A percentile compares a stretch with the other conserved stretches of the same genome.
Conservation (phyloP, 2,797 vertebrate genomes). For the Thunnus albacares region DNA sequence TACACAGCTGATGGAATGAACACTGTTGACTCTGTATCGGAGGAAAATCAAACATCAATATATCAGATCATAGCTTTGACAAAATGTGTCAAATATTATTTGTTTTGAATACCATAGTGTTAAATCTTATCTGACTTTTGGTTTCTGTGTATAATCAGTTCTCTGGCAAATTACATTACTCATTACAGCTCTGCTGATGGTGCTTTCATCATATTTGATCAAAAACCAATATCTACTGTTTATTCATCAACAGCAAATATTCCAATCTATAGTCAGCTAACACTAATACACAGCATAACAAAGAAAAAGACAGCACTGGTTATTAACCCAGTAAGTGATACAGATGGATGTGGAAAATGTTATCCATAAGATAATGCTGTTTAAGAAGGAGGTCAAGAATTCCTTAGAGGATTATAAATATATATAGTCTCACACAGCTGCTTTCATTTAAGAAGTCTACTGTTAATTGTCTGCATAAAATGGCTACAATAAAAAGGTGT, state of each 20-base stretch:
- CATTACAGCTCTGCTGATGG: slow-evolving; percentile 40
- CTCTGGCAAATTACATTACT: slow-evolving; percentile 31
- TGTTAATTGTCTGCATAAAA: slow-evolving; percentile 10
- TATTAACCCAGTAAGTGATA: slow-evolving; percentile 31
- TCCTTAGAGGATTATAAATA: neutral
- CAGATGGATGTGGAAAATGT: slow-evolving; percentile 25
- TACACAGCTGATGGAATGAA: slow-evolving; percentile 91
- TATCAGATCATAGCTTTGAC: slow-evolving; percentile 14
- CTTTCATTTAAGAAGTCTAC: slow-evolving; percentile 4
- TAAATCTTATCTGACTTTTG: slow-evolving; percentile 7
- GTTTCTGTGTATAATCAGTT: neutral
- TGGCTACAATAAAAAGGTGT: slow-evolving; percentile 21
- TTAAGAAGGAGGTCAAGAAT: slow-evolving; percentile 18
- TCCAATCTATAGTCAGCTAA: slow-evolving; percentile 30
- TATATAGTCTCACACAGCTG: neutral
- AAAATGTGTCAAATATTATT: neutral
- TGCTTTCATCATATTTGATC: slow-evolving; percentile 57
- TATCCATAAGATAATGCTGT: slow-evolving; percentile 7
- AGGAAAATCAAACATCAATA: slow-evolving; percentile 23
- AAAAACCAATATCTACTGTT: slow-evolving; percentile 36
- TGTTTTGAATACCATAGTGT: neutral
- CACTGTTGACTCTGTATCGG: slow-evolving; percentile 91
- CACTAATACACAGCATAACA: slow-evolving; percentile 22
- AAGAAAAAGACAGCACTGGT: slow-evolving; percentile 31
- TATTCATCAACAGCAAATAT: slow-evolving; percentile 48